Base-by-base conservation (phyloP, 2,797 vertebrate genomes). In the Hybognathus amarus region DNA sequence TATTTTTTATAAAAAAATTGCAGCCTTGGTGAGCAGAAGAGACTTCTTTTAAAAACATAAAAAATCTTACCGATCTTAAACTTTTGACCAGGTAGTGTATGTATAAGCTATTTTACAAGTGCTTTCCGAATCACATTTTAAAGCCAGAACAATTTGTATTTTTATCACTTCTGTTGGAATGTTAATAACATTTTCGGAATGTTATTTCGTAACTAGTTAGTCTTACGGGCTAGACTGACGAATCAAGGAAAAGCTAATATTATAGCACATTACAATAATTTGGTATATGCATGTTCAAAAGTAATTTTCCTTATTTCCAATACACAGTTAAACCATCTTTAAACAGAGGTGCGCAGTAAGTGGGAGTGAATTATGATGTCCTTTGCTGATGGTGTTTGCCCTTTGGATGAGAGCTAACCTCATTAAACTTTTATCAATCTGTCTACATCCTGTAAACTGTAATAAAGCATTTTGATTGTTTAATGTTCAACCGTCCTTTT, bases 341-440 rank as follows among this genome's bases (percentile, higher is more conserved):
- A 82, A n/a, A 52, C 5, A 18, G 13, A 81, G 54, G 56, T 47
- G 56, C 0, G 4, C 22, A 50, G 54, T 47, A 50, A 81, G 56
- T 74, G 54, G 68, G 0, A 63, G 78, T 90, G 87, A 92, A 93
- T 91, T 89, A 89, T 89, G 81, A 85, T 77, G 83, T 90, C 83
- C 80, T 86, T 45, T 90, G 86, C 84, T 87, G 78, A 90, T 89
- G 90, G 87, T 86, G 91, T 89, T 47, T 47, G 45, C 45, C 91
- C 92, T 92, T 92, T 89, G 88, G 80, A n/a, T 73, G 82, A 87
- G 80, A 68, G 70, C 82, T 89, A 89, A 91, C 84, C 89, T 89
- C 89, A 90, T 91, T 92, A 83, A 85, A 82, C 90, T 61, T 87
- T 91, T 93, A 90, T 82, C 90, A 90, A 90, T 90, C 88, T 90